Percentiles rank a stretch among this genome's conserved stretches.
phyloP scores from a whole-genome alignment of 2,113 vertebrate species.

The Chaetorhynchus papuensis region DNA sequence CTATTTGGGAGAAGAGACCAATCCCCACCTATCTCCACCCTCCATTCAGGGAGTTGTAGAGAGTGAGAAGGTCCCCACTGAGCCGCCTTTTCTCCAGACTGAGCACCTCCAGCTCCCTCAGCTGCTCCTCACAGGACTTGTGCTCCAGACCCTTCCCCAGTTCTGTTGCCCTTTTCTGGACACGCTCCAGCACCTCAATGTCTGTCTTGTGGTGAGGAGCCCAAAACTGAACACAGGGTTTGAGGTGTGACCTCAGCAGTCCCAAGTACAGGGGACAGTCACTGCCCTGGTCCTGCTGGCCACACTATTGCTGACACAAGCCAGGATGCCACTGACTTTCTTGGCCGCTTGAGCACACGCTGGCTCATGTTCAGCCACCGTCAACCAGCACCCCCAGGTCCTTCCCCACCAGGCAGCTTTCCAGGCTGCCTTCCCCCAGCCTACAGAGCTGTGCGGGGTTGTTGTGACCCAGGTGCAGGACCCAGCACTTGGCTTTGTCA shows the following conservation, averaged over 20 bases:
- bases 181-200: neutral
- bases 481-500: neutral
- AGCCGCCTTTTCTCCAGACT: neutral
- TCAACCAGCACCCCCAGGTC: neutral
- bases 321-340: neutral
- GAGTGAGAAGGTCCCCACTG: no score
- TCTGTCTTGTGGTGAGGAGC: neutral
- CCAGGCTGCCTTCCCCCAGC: neutral
- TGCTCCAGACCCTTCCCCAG: neutral
- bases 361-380: neutral
- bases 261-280: neutral
- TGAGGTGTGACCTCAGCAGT: neutral
- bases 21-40: neutral
- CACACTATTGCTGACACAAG: neutral
- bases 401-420: neutral
- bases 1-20: neutral
- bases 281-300: neutral
- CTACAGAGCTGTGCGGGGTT: neutral
- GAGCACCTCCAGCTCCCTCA: neutral
- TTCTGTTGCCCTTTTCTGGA: neutral
- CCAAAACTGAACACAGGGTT: neutral
- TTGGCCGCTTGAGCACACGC: accelerated
- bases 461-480: neutral
- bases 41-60: neutral
- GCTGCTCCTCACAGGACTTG: neutral